Evolutionary conservation across 2,113 vertebrate species (phyloP), one percentile per base, ranked within the genome.

Genomic region (Syngnathus floridae): DNA sequence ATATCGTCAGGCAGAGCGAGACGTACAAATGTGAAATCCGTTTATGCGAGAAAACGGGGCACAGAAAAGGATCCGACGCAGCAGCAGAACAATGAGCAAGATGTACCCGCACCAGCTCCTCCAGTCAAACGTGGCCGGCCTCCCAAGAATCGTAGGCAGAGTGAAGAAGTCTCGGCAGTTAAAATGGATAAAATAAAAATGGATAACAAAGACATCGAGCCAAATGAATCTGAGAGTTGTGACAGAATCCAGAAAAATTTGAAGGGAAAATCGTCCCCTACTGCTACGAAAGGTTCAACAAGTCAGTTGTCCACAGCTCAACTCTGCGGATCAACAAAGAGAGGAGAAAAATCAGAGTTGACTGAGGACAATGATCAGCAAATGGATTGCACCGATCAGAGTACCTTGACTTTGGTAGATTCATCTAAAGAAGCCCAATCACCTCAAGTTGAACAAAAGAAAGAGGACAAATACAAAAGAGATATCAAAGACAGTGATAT

Each of bases 11-110:
- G 91, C 52, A 90, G 97, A 72, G 92, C 94, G 1, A 92, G 96
- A 70, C 92, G 96, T 63, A 90, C 95, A 72, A 98, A 99, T 0
- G 97, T 98, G 0, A 91, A 92, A 75, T 98, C 95, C 0, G 92
- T 98, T 54, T 99, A 98, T 14, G 95, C 95, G 1, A 98, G 95
- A 96, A 80, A 94, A 91, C 88, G 0, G 57, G 62, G 93, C 36
- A 77, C 91, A 0, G 86, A 86, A 57, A 99, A 94, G 72, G 95
- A 98, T 48, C 71, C 85, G 0, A 57, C 63, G 14, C 84, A 81
- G 45, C 76, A 76, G 41, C 88, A 84, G 54, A 85, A 68, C 56
- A 14, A 71, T 5, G 90, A 90, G 43, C 80, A 89, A 49, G 95
- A 97, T 60, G 69, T 81, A 0, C 85, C 82, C 0, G 73, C 82